Evolutionary conservation across 2,113 vertebrate species (phyloP).

Genomic region (Grus americana): DNA sequence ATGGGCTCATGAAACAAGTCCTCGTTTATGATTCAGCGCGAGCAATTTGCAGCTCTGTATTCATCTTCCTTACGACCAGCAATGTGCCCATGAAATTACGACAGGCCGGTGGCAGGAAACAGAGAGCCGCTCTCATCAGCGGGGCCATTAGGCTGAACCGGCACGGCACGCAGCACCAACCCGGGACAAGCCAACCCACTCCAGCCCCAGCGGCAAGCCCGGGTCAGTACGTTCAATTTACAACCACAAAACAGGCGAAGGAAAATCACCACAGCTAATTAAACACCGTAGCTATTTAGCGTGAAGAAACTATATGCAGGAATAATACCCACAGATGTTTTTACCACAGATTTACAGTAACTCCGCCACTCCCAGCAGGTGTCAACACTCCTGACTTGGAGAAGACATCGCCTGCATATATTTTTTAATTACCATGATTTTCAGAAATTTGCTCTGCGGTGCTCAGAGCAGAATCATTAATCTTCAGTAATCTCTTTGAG

Average conservation of each 20-base stretch:
- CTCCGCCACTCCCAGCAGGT: neutral
- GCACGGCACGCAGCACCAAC: neutral
- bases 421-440: constrained; percentile 43
- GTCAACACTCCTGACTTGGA: neutral
- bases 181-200: neutral
- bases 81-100: accelerated
- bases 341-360: neutral
- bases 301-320: neutral
- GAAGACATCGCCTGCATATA: neutral
- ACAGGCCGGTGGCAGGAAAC: neutral
- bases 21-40: neutral
- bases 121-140: neutral
- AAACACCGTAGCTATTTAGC: neutral
- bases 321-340: neutral
- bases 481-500: constrained; percentile 54
- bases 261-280: neutral
- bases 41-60: constrained; percentile 15
- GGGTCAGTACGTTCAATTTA: neutral
- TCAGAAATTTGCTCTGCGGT: neutral
- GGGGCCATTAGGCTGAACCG: neutral
- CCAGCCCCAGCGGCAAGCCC: neutral
- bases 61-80: neutral
- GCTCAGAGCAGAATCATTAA: constrained; percentile 34
- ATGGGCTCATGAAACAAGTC: neutral
- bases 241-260: accelerated